Percentiles rank a stretch among this genome's conserved stretches.
phyloP scores from a whole-genome alignment of 2,888 invertebrate genomes.

The Orthonevra nobilis region DNA sequence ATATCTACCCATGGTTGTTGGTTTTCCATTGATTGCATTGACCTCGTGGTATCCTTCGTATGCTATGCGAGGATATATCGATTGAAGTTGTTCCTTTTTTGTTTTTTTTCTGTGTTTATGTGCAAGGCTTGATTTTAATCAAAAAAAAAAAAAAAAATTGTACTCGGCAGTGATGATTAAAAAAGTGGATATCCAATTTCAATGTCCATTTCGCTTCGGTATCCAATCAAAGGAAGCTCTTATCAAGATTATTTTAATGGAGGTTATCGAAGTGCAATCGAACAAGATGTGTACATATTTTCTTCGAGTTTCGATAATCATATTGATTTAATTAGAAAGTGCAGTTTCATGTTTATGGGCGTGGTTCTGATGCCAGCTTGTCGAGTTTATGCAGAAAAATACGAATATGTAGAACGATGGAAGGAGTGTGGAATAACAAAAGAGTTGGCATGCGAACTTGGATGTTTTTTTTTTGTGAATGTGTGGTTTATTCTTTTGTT shows the following conservation, averaged over 20 bases:
- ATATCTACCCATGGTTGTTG: slow-evolving; percentile 55
- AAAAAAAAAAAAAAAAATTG: slow-evolving; percentile 20
- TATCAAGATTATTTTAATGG: slow-evolving; percentile 57
- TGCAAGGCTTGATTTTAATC: slow-evolving; percentile 30
- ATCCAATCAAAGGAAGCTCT: slow-evolving; percentile 55
- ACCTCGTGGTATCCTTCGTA: slow-evolving; percentile 32
- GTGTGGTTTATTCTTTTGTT: too few species aligned
- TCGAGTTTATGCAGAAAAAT: neutral
- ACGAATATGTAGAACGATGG: too few species aligned
- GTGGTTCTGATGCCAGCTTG: neutral
- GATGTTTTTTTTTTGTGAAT: neutral
- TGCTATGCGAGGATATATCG: slow-evolving; percentile 63
- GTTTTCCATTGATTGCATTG: slow-evolving; percentile 50
- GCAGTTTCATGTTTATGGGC: neutral
- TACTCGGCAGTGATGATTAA: slow-evolving; percentile 27
- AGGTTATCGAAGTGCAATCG: slow-evolving; percentile 58
- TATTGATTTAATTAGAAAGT: slow-evolving; percentile 54
- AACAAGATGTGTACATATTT: slow-evolving; percentile 15
- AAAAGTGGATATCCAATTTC: slow-evolving; percentile 22
- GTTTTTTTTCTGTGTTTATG: too few species aligned
- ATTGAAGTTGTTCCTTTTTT: too few species aligned
- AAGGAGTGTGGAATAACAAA: too few species aligned
- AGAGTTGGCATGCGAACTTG: slow-evolving; percentile 25
- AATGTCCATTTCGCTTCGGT: slow-evolving; percentile 26
- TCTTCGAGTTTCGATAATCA: slow-evolving; percentile 9